phyloP scores from a whole-genome alignment of 37 sponge, comb jelly and placozoan species.

The Beroe ovata region DNA sequence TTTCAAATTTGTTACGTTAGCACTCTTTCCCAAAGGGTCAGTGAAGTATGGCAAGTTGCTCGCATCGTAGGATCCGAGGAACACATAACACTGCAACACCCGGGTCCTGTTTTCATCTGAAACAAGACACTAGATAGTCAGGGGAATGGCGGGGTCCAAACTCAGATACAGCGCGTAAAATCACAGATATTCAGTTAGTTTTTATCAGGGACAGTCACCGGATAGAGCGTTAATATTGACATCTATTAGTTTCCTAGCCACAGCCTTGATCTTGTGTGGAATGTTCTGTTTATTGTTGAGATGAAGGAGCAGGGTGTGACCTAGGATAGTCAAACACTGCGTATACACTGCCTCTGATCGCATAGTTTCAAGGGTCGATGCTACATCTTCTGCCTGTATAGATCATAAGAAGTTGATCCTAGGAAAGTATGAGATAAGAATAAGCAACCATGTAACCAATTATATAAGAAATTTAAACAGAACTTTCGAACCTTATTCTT shows the following conservation, averaged over 20 bases:
- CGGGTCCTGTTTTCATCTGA: slow-evolving; percentile 10
- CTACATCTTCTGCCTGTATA: slow-evolving; percentile 54
- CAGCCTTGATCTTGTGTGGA: not conserved
- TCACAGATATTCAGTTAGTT: too few relatives aligned
- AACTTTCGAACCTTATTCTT: not conserved
- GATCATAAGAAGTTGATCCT: too few relatives aligned
- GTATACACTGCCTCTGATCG: not conserved
- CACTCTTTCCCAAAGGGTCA: not conserved
- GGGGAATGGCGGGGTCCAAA: too few relatives aligned
- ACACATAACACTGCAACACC: slow-evolving; percentile 18
- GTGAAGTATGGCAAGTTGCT: slow-evolving; percentile 16
- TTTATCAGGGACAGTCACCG: not conserved
- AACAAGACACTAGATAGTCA: too few relatives aligned
- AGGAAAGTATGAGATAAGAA: too few relatives aligned
- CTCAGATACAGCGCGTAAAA: too few relatives aligned
- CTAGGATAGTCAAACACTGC: not conserved
- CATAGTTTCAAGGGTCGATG: not conserved
- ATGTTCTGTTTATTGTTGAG: not conserved
- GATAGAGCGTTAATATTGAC: not conserved
- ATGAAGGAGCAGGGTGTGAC: slow-evolving; percentile 5
- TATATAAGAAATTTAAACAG: too few relatives aligned
- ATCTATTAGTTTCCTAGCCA: slow-evolving; percentile 19
- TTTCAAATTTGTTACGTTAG: too few relatives aligned
- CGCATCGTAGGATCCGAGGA: not conserved
- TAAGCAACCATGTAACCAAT: too few relatives aligned